phyloP scores from a whole-genome alignment of 2,888 invertebrate genomes.

The Thumatha senex region DNA sequence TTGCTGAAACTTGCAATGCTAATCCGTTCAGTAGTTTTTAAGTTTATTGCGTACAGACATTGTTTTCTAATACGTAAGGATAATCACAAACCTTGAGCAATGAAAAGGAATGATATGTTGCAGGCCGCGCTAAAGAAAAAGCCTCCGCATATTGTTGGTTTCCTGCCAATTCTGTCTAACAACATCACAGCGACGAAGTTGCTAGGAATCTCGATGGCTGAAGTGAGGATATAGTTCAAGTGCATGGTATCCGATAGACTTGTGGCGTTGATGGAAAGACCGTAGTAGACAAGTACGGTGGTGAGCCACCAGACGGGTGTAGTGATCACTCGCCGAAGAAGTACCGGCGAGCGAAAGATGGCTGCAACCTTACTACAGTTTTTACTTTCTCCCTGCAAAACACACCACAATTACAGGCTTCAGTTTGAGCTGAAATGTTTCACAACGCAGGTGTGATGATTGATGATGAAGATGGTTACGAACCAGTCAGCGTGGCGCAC shows the following conservation, averaged over 20 bases:
- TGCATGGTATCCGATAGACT: conserved; percentile 89
- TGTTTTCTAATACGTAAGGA: too few species aligned
- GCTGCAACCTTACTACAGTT: conserved; percentile 47
- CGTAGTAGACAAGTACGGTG: conserved; percentile 91
- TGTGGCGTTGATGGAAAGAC: conserved; percentile 90
- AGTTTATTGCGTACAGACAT: too few species aligned
- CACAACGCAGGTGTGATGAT: too few species aligned
- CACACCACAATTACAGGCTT: neutral
- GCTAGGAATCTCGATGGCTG: conserved; percentile 88
- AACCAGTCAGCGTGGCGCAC: too few species aligned
- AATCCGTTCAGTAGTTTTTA: too few species aligned
- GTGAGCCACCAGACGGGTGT: conserved; percentile 91
- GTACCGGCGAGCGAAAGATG: conserved; percentile 75
- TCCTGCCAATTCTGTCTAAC: conserved; percentile 85
- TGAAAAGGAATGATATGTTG: conserved; percentile 65
- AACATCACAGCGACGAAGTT: conserved; percentile 84
- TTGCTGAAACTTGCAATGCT: too few species aligned
- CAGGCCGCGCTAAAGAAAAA: conserved; percentile 84
- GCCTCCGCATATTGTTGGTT: conserved; percentile 82
- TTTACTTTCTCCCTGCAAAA: conserved; percentile 18
- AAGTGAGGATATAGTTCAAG: conserved; percentile 87
- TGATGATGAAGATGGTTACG: too few species aligned
- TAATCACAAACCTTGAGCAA: conserved; percentile 76
- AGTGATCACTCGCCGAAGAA: conserved; percentile 83
- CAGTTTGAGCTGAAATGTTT: too few species aligned